Conservation (phyloP, 92 coral and sea anemone genomes). For the Porites lobata region DNA sequence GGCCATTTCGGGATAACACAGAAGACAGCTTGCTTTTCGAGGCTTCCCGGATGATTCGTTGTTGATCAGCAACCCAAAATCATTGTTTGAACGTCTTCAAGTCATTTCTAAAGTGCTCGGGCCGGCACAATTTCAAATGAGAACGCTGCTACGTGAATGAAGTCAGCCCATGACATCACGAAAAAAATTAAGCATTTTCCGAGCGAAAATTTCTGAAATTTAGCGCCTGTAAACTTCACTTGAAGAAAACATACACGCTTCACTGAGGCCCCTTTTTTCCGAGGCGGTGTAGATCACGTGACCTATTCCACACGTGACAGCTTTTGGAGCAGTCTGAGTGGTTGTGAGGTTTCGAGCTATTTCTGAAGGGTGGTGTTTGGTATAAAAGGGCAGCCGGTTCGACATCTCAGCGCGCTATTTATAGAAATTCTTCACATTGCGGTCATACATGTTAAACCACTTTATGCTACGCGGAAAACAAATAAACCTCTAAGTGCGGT, state of each 20-base stretch:
- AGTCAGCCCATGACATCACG: slow-evolving; percentile 6
- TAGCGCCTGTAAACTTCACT: slow-evolving; percentile 46
- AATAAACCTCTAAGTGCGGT: slow-evolving; percentile 24
- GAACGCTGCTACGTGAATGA: neutral
- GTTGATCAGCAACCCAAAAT: slow-evolving; percentile 16
- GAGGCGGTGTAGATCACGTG: slow-evolving; percentile 48
- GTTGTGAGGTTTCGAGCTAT: slow-evolving; percentile 35
- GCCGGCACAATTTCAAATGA: neutral
- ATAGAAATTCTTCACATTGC: slow-evolving; percentile 45
- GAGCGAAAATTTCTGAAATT: slow-evolving; percentile 36
- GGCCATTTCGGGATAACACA: slow-evolving; percentile 53
- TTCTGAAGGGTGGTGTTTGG: slow-evolving; percentile 40
- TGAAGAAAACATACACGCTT: slow-evolving; percentile 38
- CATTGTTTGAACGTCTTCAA: slow-evolving; percentile 10
- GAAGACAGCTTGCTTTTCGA: slow-evolving; percentile 53
- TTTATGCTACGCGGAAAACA: slow-evolving; percentile 31
- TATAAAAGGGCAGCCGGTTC: slow-evolving; percentile 24
- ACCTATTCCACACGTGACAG: slow-evolving; percentile 34
- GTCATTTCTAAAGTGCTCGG: slow-evolving; percentile 35
- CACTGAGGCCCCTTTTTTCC: slow-evolving; percentile 29
- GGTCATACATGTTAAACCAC: slow-evolving; percentile 40
- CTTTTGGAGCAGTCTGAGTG: slow-evolving; percentile 37
- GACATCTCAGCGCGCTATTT: slow-evolving; percentile 24
- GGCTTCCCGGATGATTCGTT: slow-evolving; percentile 20
- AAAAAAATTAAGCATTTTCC: slow-evolving; percentile 20